These are phyloP conservation scores for Umimayanthus chanpuru DNA, from an alignment of 92 coral and sea anemone species.

Conservation along the genomic window DNA sequence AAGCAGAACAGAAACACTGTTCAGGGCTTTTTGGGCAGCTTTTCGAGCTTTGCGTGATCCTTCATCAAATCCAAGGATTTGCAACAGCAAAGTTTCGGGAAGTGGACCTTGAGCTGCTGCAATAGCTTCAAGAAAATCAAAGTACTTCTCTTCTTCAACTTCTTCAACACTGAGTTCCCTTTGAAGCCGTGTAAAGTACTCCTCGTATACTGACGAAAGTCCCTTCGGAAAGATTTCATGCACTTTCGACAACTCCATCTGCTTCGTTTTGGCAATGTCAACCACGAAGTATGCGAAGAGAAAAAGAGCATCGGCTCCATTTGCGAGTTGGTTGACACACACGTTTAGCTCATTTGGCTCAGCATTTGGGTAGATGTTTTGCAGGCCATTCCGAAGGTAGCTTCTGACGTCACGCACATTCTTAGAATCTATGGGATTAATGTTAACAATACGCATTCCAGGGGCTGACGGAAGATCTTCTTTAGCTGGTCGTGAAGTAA, in stretches of 20 bases:
- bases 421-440: not conserved
- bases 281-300: constrained; percentile 38
- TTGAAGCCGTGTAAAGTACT: constrained; percentile 44
- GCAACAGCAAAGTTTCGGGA: constrained; percentile 26
- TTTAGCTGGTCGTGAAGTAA: constrained; percentile 38
- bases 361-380: constrained; percentile 10
- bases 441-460: constrained; percentile 7
- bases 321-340: constrained; percentile 10
- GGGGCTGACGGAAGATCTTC: constrained; percentile 8
- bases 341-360: not conserved
- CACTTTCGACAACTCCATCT: not conserved
- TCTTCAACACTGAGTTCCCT: constrained; percentile 16
- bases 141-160: constrained; percentile 25
- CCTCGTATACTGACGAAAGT: constrained; percentile 43
- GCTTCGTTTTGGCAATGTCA: constrained; percentile 4
- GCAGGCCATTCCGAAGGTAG: not conserved
- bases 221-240: constrained; percentile 28
- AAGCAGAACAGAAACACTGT: constrained; percentile 12
- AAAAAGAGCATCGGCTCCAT: constrained; percentile 22
- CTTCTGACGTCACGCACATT: constrained; percentile 28
- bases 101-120: constrained; percentile 25
- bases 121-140: constrained; percentile 44
- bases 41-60: not conserved
- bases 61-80: constrained; percentile 35
- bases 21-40: constrained; percentile 24